Base-by-base conservation (phyloP, 2,797 vertebrate genomes). In the Silurus aristotelis region DNA sequence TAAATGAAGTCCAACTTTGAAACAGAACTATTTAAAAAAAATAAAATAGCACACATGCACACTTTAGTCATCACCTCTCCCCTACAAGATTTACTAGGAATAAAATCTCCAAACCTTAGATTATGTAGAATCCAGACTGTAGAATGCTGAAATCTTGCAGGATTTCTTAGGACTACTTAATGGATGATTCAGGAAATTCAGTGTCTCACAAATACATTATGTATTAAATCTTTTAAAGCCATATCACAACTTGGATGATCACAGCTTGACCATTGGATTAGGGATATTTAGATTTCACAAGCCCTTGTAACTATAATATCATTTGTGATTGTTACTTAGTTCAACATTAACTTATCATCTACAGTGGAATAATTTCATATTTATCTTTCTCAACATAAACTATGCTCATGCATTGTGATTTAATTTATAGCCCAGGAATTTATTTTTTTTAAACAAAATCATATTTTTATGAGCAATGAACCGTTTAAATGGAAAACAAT, bases 361-460 rank as follows among this genome's bases (percentile, higher is more conserved):
- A 19, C 67, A 38, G 31, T 70, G 88, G 88, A 68, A 31, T 38
- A 68, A 38, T 15, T 87, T 80, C 12, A 71, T 58, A 77, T 89
- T 89, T 86, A 91, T 93, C 86, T 85, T 84, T 84, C 60, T 81
- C 61, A 48, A 81, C 85, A 73, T 84, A 48, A 79, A 84, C 61
- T 86, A 89, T 88, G 91, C 87, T 88, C 89, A 85, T 89, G 91
- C 88, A 88, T 91, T 89, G 87, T 89, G 88, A 92, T 93, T 93
- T 94, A 86, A 93, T 93, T 93, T 84, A 76, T 31, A 55, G 58
- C 56, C 85, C 70, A 82, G 70, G 90, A 87, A 87, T 90, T 82
- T 82, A 76, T 86, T 90, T 76, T 85, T 82, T 90, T 93, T 89
- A 64, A 90, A 91, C 87, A 85, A 79, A 91, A 92, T 92, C 85